These are phyloP conservation scores for Sialia sialis DNA, from an alignment of 2,113 vertebrate species.

Conservation along the genomic window DNA sequence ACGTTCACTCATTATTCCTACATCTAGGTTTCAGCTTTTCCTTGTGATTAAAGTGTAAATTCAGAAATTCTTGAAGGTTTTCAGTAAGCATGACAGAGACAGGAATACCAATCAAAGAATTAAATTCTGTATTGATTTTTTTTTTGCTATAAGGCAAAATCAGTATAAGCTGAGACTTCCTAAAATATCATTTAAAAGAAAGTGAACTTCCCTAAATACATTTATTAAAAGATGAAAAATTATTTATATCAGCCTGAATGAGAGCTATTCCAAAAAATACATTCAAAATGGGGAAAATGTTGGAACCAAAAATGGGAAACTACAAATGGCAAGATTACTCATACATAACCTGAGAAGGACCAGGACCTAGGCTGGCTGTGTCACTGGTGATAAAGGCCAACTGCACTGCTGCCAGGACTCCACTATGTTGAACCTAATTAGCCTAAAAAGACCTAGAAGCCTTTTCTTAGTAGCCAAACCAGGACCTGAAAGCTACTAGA, in stretches of 20 bases:
- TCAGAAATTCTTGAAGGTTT: background rate
- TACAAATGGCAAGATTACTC: background rate
- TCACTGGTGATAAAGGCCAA: background rate
- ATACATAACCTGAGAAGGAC: background rate
- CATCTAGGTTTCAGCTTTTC: background rate
- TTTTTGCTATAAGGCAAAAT: background rate
- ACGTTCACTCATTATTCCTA: background rate
- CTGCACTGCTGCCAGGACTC: background rate
- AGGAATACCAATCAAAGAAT: background rate
- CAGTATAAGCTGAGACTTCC: background rate
- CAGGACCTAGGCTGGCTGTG: background rate
- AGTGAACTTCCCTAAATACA: background rate
- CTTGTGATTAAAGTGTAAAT: background rate
- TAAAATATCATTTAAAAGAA: background rate
- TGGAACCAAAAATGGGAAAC: background rate
- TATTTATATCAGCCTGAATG: background rate
- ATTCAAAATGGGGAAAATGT: background rate
- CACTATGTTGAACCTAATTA: background rate
- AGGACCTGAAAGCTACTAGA: background rate
- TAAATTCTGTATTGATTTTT: background rate
- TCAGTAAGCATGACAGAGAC: background rate
- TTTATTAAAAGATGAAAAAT: background rate
- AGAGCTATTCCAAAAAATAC: background rate
- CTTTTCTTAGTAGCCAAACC: background rate
- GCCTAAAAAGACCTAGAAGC: background rate